Conservation (phyloP, 2,888 invertebrate species). For the Pyrocoelia pectoralis region DNA sequence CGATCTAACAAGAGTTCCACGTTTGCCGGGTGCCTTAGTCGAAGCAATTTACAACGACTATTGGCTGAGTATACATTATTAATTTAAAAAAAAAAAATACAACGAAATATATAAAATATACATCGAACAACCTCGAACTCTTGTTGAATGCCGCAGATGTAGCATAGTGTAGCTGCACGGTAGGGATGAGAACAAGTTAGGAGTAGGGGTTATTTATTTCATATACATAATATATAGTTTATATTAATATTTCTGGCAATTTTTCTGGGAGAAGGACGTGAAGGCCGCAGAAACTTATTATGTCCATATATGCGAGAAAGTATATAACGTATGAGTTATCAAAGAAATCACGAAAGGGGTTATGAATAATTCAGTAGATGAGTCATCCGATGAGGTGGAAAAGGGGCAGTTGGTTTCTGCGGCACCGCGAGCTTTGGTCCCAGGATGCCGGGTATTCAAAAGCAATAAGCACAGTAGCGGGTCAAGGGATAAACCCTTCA, state of each 20-base stretch:
- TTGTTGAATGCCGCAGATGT: slow-evolving; percentile 35
- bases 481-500: slow-evolving; percentile 40
- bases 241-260: slow-evolving; percentile 50
- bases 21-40: slow-evolving; percentile 35
- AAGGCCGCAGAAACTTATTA: slow-evolving; percentile 41
- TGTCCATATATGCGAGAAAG: slow-evolving; percentile 13
- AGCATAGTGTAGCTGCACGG: slow-evolving; percentile 36
- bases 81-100: slow-evolving; percentile 29
- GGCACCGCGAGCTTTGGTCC: slow-evolving; percentile 51
- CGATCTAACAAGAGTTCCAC: slow-evolving; percentile 33
- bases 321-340: slow-evolving; percentile 39
- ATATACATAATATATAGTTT: slow-evolving; percentile 57
- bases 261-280: slow-evolving; percentile 55
- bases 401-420: slow-evolving; percentile 45
- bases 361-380: slow-evolving; percentile 40
- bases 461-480: slow-evolving; percentile 61
- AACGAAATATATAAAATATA: slow-evolving; percentile 21
- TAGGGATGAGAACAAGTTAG: slow-evolving; percentile 40
- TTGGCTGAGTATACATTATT: slow-evolving; percentile 27
- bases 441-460: slow-evolving; percentile 62
- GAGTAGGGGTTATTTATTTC: slow-evolving; percentile 56
- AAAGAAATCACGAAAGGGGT: slow-evolving; percentile 33
- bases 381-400: slow-evolving; percentile 43
- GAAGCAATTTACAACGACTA: slow-evolving; percentile 33
- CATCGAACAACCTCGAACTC: slow-evolving; percentile 36